Conservation (phyloP, 30 jellyfish, hydroid and myxozoan species). For the Chironex yamaguchii region DNA sequence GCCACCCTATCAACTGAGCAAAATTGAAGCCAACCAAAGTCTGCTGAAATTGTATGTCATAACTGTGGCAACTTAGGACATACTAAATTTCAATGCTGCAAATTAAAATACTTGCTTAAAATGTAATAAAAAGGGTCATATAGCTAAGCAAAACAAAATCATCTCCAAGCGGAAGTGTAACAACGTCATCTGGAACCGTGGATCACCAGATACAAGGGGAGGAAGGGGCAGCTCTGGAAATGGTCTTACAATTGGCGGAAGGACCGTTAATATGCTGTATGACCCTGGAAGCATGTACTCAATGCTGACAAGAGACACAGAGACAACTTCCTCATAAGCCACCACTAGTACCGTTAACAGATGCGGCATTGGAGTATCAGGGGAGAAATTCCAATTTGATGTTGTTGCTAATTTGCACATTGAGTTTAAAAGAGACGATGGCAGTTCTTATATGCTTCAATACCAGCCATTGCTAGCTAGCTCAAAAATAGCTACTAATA, state of each 20-base stretch:
- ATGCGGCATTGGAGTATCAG: neutral
- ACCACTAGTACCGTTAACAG: neutral
- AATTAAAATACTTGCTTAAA: constrained; percentile 1
- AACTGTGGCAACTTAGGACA: constrained; percentile 7
- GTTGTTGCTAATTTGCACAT: constrained; percentile 5
- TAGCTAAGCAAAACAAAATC: neutral
- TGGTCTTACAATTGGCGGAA: constrained; percentile 9
- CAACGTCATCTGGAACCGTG: too few species aligned
- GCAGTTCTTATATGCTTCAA: neutral
- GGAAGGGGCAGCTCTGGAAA: too few species aligned
- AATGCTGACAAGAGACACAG: neutral
- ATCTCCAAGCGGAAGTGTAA: too few species aligned
- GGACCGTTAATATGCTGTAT: neutral
- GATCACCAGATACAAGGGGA: too few species aligned
- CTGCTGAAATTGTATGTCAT: neutral
- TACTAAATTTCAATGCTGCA: neutral
- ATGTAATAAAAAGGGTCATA: neutral
- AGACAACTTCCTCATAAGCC: neutral
- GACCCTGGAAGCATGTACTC: constrained; percentile 32
- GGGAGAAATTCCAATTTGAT: neutral
- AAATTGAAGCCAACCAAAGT: neutral
- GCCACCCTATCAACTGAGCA: neutral
- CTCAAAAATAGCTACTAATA: neutral
- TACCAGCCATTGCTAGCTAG: neutral
- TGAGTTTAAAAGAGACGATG: neutral